Percentiles rank a stretch among this genome's conserved stretches.
Evolutionary conservation across 2,888 invertebrate genomes (phyloP).

Genomic region (Brassicogethes aeneus): DNA sequence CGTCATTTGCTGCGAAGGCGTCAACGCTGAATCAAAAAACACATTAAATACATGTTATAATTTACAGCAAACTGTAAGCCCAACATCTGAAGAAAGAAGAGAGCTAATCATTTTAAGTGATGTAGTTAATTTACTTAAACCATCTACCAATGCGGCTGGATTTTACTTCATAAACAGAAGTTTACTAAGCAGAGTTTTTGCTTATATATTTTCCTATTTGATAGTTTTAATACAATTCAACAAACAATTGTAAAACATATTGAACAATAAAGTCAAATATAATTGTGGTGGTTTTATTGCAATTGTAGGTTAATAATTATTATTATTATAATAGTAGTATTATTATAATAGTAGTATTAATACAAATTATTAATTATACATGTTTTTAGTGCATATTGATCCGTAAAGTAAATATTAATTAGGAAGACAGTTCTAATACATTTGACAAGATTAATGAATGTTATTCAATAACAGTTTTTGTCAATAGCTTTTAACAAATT

Average conservation of each 20-base stretch:
- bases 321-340: too few species aligned
- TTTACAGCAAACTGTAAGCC: constrained; percentile 14
- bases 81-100: constrained; percentile 13
- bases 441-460: too few species aligned
- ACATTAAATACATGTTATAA: constrained; percentile 16
- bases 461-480: too few species aligned
- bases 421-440: too few species aligned
- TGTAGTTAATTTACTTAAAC: constrained; percentile 13
- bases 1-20: constrained; percentile 14
- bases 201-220: constrained; percentile 14
- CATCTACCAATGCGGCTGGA: constrained; percentile 14
- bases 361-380: too few species aligned
- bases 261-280: too few species aligned
- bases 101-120: constrained; percentile 15
- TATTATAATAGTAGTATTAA: too few species aligned
- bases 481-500: too few species aligned
- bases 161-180: constrained; percentile 13
- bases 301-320: too few species aligned
- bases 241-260: constrained; percentile 8
- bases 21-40: constrained; percentile 15
- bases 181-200: constrained; percentile 13
- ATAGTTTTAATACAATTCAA: constrained; percentile 17
- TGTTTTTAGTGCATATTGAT: too few species aligned
- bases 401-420: too few species aligned
- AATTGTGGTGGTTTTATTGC: too few species aligned